Conservation (phyloP, 2,113 vertebrate species). For the Brachirus orientalis region DNA sequence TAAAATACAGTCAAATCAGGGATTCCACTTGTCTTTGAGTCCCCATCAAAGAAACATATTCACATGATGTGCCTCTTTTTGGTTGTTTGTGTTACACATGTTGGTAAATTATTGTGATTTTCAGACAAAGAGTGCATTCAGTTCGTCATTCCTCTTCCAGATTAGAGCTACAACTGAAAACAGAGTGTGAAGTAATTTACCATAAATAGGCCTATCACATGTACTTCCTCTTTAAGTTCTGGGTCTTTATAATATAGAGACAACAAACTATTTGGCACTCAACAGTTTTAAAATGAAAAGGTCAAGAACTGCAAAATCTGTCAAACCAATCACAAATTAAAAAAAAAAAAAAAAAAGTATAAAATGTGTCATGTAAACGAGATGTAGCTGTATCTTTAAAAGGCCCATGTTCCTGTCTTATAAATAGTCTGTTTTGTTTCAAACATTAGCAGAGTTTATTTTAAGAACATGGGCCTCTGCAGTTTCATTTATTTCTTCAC, state of each 20-base stretch:
- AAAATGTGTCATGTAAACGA: background rate
- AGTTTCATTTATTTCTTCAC: slow-evolving; percentile 47
- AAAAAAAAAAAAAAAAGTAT: fast-evolving
- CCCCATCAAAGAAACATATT: slow-evolving; percentile 1
- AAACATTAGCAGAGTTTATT: slow-evolving; percentile 52
- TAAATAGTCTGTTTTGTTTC: slow-evolving; percentile 58
- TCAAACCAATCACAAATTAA: no score
- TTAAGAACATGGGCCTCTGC: slow-evolving; percentile 32
- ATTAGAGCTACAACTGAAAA: background rate
- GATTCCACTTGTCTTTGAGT: slow-evolving; percentile 2
- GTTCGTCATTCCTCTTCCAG: background rate
- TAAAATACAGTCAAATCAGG: slow-evolving; percentile 31
- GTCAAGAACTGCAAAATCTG: no score
- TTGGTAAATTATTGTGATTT: background rate
- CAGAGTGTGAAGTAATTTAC: slow-evolving; percentile 1
- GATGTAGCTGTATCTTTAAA: slow-evolving; percentile 34
- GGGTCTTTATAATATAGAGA: slow-evolving; percentile 14
- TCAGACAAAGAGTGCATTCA: background rate
- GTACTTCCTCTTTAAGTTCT: slow-evolving; percentile 59
- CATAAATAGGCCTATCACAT: slow-evolving; percentile 10
- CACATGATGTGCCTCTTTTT: background rate
- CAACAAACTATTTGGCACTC: background rate
- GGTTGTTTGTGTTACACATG: background rate
- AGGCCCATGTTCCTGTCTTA: slow-evolving; percentile 16
- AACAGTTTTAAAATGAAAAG: background rate